These are phyloP conservation scores for Sarotherodon lohbergeri DNA, from an alignment of 2,113 vertebrate species.

Conservation along the genomic window DNA sequence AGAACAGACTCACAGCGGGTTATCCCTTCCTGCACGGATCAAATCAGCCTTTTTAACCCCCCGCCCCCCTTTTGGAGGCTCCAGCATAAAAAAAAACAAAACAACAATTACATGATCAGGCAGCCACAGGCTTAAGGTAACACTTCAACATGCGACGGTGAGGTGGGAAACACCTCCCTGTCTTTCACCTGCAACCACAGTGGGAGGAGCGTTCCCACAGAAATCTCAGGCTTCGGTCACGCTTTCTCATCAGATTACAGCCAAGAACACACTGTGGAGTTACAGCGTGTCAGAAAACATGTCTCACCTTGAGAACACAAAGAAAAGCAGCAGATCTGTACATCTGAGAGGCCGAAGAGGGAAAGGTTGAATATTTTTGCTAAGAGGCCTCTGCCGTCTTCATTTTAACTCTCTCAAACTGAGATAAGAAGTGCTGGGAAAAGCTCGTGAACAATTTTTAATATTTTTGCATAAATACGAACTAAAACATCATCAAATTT, in stretches of 20 bases:
- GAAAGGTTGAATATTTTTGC: not conserved
- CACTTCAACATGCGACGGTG: not conserved
- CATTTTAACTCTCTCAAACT: not conserved
- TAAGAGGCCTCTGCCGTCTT: not conserved
- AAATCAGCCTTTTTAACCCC: not conserved
- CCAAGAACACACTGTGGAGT: not conserved
- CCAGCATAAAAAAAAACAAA: not conserved
- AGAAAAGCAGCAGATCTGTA: not conserved
- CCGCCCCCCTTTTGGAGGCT: not conserved
- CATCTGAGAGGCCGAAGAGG: not conserved
- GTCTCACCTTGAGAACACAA: not conserved
- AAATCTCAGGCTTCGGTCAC: not conserved
- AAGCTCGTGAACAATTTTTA: not conserved
- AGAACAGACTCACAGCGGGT: not conserved
- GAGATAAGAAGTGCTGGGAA: not conserved
- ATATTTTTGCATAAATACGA: not conserved
- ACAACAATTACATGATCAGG: not conserved
- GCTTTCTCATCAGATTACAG: not conserved
- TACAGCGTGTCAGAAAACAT: not conserved
- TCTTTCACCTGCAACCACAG: not conserved
- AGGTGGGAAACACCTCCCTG: not conserved
- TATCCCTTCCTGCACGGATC: not conserved
- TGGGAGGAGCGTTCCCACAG: conserved; percentile 7
- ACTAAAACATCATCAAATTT: not conserved
- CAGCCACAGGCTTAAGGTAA: not conserved